Evolutionary conservation across 2,888 invertebrate species (phyloP).

Genomic region (Mayetiola destructor): DNA sequence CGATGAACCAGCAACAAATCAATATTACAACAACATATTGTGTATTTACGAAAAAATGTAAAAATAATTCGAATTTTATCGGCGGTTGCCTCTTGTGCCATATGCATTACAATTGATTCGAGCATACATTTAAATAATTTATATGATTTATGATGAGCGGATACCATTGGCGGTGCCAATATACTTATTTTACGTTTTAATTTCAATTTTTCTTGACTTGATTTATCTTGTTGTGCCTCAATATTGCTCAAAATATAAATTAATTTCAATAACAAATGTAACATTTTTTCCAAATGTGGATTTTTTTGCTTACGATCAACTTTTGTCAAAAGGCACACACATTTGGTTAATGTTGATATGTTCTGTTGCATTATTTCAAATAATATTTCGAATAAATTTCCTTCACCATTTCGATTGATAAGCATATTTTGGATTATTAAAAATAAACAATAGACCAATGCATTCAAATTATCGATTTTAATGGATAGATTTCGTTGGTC

Average conservation of each 20-base stretch:
- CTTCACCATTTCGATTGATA: neutral
- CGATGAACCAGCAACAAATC: slow-evolving; percentile 24
- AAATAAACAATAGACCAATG: neutral
- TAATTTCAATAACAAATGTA: neutral
- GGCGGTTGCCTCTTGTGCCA: slow-evolving; percentile 22
- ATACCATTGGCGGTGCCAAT: slow-evolving; percentile 15
- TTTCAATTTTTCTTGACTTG: neutral
- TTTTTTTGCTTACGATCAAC: neutral
- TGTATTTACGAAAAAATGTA: slow-evolving; percentile 26
- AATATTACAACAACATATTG: slow-evolving; percentile 32
- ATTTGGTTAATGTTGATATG: neutral
- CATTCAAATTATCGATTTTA: neutral
- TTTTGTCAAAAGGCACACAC: neutral
- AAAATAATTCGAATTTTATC: slow-evolving; percentile 27
- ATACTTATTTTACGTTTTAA: slow-evolving; percentile 13
- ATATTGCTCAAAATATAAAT: neutral
- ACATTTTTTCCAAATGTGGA: neutral
- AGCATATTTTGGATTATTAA: neutral
- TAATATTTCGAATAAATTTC: neutral
- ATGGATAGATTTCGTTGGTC: neutral
- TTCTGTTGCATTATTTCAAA: neutral
- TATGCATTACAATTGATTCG: slow-evolving; percentile 28
- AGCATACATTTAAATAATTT: slow-evolving; percentile 24
- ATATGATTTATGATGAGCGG: slow-evolving; percentile 19
- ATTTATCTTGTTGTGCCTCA: neutral